These are phyloP conservation scores for Spodoptera picta DNA, from an alignment of 2,888 invertebrate species.

Conservation along the genomic window DNA sequence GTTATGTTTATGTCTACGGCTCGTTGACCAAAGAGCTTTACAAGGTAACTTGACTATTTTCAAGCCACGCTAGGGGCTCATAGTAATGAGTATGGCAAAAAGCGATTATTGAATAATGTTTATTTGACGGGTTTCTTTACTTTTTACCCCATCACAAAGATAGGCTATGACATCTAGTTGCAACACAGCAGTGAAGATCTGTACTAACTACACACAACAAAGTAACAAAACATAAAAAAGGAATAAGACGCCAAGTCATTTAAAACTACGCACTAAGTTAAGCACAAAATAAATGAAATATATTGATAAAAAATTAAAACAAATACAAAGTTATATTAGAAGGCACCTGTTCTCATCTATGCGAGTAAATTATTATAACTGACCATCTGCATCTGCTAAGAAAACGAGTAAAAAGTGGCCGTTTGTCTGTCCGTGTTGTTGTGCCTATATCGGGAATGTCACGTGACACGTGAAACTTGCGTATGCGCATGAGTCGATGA, in stretches of 20 bases:
- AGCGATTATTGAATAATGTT: too few relatives aligned
- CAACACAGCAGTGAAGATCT: too few relatives aligned
- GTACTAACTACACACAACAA: not conserved
- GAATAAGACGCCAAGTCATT: not conserved
- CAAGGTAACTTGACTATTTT: too few relatives aligned
- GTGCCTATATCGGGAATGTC: constrained; percentile 54
- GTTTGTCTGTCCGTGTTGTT: constrained; percentile 10
- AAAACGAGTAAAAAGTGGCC: constrained; percentile 48
- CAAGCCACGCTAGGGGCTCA: too few relatives aligned
- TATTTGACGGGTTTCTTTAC: too few relatives aligned
- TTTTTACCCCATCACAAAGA: too few relatives aligned
- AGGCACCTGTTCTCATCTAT: constrained; percentile 51
- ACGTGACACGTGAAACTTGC: constrained; percentile 46
- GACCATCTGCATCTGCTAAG: constrained; percentile 59
- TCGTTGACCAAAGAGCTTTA: too few relatives aligned
- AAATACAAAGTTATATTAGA: constrained; percentile 30
- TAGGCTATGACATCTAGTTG: too few relatives aligned
- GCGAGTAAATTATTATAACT: constrained; percentile 48
- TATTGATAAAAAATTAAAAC: constrained; percentile 27
- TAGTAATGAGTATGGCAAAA: too few relatives aligned
- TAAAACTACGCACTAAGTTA: not conserved
- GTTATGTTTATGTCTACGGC: too few relatives aligned
- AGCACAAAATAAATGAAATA: not conserved
- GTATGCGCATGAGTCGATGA: constrained; percentile 6
- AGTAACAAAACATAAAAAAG: constrained; percentile 2